A percentile compares a stretch with the other conserved stretches of the same genome.
Evolutionary conservation across 1,140 invertebrate genomes (phyloP).

Genomic region (Ruditapes philippinarum): DNA sequence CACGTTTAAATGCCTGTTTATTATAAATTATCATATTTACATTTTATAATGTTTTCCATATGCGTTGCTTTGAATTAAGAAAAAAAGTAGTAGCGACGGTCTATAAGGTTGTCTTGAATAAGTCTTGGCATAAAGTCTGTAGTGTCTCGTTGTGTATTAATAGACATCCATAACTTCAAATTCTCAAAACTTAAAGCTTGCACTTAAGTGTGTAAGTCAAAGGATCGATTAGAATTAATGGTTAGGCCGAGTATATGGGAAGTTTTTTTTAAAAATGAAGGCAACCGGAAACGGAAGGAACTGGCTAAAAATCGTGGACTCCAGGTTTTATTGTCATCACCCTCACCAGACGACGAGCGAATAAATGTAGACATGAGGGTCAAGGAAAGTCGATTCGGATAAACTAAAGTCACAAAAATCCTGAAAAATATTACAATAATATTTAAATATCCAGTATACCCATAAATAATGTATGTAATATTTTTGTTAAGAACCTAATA

Average conservation of each 20-base stretch:
- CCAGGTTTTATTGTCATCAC: neutral
- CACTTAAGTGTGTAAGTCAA: too few species aligned
- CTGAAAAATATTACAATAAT: too few species aligned
- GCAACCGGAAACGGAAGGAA: neutral
- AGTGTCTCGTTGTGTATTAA: neutral
- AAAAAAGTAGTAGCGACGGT: neutral
- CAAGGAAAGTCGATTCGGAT: neutral
- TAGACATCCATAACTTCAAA: neutral
- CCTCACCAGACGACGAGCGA: conserved; percentile 9
- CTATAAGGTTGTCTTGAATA: conserved; percentile 14
- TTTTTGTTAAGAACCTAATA: too few species aligned
- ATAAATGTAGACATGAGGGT: neutral
- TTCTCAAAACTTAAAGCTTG: neutral
- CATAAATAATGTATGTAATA: too few species aligned
- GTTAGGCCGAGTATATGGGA: too few species aligned
- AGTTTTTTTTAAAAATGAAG: neutral
- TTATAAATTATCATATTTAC: too few species aligned
- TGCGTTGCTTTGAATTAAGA: neutral
- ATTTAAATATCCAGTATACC: too few species aligned
- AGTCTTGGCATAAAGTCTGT: neutral
- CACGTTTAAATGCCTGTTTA: too few species aligned
- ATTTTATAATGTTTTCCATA: too few species aligned
- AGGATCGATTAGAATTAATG: too few species aligned
- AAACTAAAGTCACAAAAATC: neutral
- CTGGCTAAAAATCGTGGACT: neutral